These are phyloP conservation scores for Cyclura pinguis DNA, from an alignment of 2,797 vertebrate genomes.

Conservation along the genomic window DNA sequence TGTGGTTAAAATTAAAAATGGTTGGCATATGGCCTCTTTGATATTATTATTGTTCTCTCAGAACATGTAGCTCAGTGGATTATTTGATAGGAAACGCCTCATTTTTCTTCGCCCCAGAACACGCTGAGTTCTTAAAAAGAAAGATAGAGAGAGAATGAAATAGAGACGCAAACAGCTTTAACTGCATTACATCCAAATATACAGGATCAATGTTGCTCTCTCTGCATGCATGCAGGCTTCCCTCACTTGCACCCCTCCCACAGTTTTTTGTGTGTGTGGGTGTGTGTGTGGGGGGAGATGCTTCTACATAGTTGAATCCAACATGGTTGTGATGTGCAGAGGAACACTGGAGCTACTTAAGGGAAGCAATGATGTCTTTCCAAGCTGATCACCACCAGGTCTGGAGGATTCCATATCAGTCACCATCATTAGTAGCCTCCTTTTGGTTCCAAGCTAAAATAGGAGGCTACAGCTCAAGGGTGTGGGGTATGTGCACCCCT, in stretches of 20 bases:
- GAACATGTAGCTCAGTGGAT: background rate
- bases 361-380: background rate
- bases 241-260: background rate
- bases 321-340: background rate
- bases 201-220: background rate
- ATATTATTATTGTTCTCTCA: slow-evolving; percentile 14
- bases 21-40: slow-evolving; percentile 8
- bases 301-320: background rate
- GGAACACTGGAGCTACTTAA: background rate
- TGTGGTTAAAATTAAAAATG: slow-evolving; percentile 40
- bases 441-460: background rate
- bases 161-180: slow-evolving; percentile 10
- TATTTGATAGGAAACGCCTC: background rate
- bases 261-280: background rate
- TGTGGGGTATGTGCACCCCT: background rate
- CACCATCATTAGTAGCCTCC: background rate
- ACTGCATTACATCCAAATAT: background rate
- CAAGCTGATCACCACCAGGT: background rate
- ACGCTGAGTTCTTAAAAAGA: slow-evolving; percentile 1
- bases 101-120: background rate
- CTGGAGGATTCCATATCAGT: background rate
- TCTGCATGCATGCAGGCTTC: background rate
- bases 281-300: background rate
- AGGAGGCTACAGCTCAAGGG: background rate
- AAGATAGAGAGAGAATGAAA: background rate